Evolutionary conservation across 2,888 invertebrate genomes (phyloP).

Genomic region (Cheilosia urbana): DNA sequence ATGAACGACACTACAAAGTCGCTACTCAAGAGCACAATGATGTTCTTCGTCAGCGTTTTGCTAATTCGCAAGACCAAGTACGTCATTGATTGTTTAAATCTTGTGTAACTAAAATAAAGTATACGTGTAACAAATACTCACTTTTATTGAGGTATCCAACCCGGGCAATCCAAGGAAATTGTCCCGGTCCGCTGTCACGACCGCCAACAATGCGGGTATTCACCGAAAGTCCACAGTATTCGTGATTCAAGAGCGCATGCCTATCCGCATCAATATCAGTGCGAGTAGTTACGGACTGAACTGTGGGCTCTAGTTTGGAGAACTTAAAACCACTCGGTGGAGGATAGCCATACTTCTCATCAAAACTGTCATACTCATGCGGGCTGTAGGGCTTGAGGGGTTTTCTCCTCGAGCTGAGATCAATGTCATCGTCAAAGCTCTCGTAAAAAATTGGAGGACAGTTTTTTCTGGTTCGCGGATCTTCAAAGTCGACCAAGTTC

Average conservation of each 20-base stretch:
- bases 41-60: slow-evolving; percentile 79
- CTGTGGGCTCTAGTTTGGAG: slow-evolving; percentile 38
- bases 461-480: slow-evolving; percentile 80
- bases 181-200: slow-evolving; percentile 83
- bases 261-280: slow-evolving; percentile 3
- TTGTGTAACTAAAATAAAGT: slow-evolving; percentile 10
- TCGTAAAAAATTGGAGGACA: slow-evolving; percentile 80
- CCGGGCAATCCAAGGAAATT: slow-evolving; percentile 86
- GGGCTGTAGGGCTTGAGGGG: slow-evolving; percentile 29
- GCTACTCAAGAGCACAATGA: slow-evolving; percentile 76
- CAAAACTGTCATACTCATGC: slow-evolving; percentile 77
- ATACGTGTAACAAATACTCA: slow-evolving; percentile 77
- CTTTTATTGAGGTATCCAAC: slow-evolving; percentile 83
- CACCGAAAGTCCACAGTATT: slow-evolving; percentile 81
- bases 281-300: slow-evolving; percentile 14
- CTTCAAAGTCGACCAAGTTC: slow-evolving; percentile 80
- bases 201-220: slow-evolving; percentile 84
- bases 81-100: slow-evolving; percentile 75
- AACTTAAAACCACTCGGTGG: slow-evolving; percentile 60
- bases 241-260: slow-evolving; percentile 71
- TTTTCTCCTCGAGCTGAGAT: slow-evolving; percentile 39
- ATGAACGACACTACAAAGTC: slow-evolving; percentile 74
- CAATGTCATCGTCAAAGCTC: slow-evolving; percentile 76
- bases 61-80: slow-evolving; percentile 78
- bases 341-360: slow-evolving; percentile 60